Evolutionary conservation across 2,113 vertebrate species (phyloP).

Genomic region (Protobothrops flavoviridis): DNA sequence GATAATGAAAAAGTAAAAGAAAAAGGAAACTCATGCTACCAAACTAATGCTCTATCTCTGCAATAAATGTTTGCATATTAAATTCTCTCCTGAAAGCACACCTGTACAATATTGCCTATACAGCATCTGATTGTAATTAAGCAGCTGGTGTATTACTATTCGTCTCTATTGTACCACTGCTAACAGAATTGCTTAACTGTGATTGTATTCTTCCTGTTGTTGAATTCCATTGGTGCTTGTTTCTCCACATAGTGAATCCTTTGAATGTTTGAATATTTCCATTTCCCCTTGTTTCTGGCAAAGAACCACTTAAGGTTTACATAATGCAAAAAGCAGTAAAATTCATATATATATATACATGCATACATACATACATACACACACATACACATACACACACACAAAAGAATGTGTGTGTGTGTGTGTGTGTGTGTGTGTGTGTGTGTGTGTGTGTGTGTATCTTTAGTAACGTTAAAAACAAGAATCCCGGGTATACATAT

Average conservation of each 20-base stretch:
- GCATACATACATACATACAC: no score
- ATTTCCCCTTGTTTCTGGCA: background rate
- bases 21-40: background rate
- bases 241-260: background rate
- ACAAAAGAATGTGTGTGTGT: no score
- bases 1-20: background rate
- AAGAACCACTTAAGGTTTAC: background rate
- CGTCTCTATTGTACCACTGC: background rate
- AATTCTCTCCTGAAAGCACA: constrained; percentile 20
- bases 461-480: no score
- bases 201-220: background rate
- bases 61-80: constrained; percentile 22
- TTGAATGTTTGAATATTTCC: background rate
- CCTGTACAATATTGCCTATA: constrained; percentile 13
- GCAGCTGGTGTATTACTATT: background rate
- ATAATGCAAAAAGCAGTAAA: background rate
- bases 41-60: background rate
- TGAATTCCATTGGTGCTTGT: background rate
- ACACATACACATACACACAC: no score
- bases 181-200: background rate
- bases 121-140: constrained; percentile 7
- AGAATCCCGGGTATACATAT: no score
- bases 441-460: no score
- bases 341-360: background rate
- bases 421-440: no score